A percentile compares a stretch with the other conserved stretches of the same genome.
Conservation (phyloP, 2,888 invertebrate genomes). For the Agrochola lychnidis region DNA sequence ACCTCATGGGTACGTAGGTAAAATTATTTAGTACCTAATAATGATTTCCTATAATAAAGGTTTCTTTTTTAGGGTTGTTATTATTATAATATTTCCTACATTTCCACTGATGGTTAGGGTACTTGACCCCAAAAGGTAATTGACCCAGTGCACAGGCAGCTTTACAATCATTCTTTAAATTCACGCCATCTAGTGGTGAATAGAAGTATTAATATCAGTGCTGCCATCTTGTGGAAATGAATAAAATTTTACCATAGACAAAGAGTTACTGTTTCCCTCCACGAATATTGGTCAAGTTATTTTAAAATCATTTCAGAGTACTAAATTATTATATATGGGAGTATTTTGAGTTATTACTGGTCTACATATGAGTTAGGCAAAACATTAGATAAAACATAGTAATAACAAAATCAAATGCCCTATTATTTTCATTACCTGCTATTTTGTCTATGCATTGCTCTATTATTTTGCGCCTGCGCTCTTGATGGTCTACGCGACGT, state of each 20-base stretch:
- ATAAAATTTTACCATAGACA: slow-evolving; percentile 37
- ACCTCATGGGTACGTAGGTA: not conserved
- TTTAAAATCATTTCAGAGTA: not conserved
- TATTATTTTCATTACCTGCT: slow-evolving; percentile 66
- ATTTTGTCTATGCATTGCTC: slow-evolving; percentile 86
- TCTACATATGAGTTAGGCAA: not conserved
- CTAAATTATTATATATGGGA: not conserved
- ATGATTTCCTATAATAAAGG: not conserved
- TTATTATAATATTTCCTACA: not conserved
- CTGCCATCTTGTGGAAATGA: slow-evolving; percentile 43
- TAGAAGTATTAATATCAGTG: slow-evolving; percentile 20
- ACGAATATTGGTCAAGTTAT: not conserved
- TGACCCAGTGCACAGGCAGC: not conserved
- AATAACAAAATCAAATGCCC: slow-evolving; percentile 33
- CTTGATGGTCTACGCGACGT: slow-evolving; percentile 90
- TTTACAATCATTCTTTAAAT: not conserved
- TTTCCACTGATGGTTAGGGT: not conserved
- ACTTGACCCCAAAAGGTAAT: not conserved
- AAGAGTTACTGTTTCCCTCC: slow-evolving; percentile 44
- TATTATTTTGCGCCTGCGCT: slow-evolving; percentile 91
- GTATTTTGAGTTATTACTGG: not conserved
- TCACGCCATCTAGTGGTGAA: slow-evolving; percentile 43
- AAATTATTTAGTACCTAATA: not conserved
- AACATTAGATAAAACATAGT: not conserved
- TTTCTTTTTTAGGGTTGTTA: not conserved